phyloP scores from a whole-genome alignment of 2,888 invertebrate species.

The Diarsia dahlii region DNA sequence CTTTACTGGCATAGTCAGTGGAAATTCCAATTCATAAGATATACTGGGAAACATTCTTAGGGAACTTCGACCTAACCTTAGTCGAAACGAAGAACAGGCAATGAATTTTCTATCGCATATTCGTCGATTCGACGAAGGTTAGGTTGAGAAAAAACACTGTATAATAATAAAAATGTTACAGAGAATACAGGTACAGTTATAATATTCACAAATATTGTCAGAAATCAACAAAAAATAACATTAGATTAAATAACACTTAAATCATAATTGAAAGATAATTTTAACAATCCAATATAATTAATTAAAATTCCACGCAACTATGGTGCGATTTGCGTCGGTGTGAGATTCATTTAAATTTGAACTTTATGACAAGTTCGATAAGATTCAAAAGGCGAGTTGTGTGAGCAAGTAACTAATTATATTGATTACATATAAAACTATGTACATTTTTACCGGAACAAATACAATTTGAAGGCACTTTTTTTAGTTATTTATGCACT shows the following conservation, averaged over 20 bases:
- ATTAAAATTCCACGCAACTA: slow-evolving; percentile 13
- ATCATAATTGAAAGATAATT: background rate
- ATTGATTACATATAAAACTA: background rate
- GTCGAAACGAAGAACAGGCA: background rate
- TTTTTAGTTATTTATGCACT: background rate
- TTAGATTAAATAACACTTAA: slow-evolving; percentile 1
- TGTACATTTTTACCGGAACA: slow-evolving; percentile 20
- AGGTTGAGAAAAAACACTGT: background rate
- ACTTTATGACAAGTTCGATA: background rate
- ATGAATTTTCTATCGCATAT: background rate
- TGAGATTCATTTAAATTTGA: background rate
- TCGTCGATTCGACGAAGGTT: background rate
- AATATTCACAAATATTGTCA: background rate
- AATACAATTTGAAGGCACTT: slow-evolving; percentile 31
- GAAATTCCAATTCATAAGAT: background rate
- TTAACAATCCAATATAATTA: slow-evolving; percentile 19
- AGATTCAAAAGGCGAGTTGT: background rate
- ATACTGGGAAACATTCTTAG: background rate
- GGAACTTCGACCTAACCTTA: background rate
- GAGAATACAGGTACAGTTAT: slow-evolving; percentile 3
- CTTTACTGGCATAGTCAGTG: background rate
- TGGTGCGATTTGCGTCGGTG: background rate
- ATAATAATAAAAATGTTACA: background rate
- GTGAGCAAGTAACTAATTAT: no score
- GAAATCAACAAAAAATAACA: slow-evolving; percentile 9